Evolutionary conservation across 2,888 invertebrate species (phyloP).

Genomic region (Apamea sordens): DNA sequence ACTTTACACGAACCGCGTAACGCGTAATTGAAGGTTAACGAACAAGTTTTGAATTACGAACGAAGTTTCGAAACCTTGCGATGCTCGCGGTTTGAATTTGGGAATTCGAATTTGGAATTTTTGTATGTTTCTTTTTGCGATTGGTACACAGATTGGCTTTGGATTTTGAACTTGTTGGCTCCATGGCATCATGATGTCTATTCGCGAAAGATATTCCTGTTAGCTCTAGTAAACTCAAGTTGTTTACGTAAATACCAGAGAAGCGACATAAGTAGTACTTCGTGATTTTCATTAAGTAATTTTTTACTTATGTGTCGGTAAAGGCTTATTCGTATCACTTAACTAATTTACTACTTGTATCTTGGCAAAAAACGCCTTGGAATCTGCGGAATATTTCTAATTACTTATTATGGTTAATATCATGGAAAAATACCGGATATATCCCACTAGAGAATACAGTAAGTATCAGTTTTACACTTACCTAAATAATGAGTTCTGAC

Average conservation of each 20-base stretch:
- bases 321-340: background rate
- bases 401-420: background rate
- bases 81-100: conserved; percentile 28
- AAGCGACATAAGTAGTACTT: background rate
- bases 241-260: background rate
- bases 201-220: background rate
- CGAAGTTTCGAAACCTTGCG: conserved; percentile 28
- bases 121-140: background rate
- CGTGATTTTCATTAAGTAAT: too few species aligned
- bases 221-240: background rate
- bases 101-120: conserved; percentile 10
- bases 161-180: background rate
- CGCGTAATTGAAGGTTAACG: conserved; percentile 63
- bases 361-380: background rate
- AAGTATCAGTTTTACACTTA: background rate
- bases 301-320: background rate
- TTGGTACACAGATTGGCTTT: background rate
- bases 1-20: conserved; percentile 59
- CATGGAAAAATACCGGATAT: background rate
- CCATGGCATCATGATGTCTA: background rate
- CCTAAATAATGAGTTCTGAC: background rate
- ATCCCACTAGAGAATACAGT: background rate
- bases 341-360: background rate
- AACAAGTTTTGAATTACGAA: conserved; percentile 60
- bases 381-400: background rate